Evolutionary conservation across 2,797 vertebrate genomes (phyloP).

Genomic region (Anguilla anguilla): DNA sequence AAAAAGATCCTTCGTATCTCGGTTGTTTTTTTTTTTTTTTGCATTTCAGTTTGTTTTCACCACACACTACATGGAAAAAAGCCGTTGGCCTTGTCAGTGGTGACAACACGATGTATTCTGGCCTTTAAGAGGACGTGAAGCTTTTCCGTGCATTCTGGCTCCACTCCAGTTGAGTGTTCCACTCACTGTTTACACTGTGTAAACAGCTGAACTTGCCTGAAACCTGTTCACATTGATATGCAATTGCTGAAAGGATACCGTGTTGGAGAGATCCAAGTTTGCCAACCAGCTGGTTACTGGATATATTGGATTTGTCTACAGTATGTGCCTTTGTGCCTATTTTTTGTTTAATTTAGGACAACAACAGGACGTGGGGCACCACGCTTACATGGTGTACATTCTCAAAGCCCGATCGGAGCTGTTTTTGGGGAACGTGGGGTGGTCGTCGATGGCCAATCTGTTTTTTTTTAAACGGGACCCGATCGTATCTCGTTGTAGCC

Average conservation of each 20-base stretch:
- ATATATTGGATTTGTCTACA: slow-evolving; percentile 57
- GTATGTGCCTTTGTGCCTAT: slow-evolving; percentile 41
- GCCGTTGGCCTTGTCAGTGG: slow-evolving; percentile 18
- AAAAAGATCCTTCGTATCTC: slow-evolving; percentile 45
- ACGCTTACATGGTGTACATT: slow-evolving; percentile 41
- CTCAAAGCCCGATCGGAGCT: slow-evolving; percentile 30
- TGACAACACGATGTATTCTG: slow-evolving; percentile 28
- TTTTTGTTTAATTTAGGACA: slow-evolving; percentile 29
- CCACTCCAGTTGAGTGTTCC: slow-evolving; percentile 38
- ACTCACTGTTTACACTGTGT: slow-evolving; percentile 12
- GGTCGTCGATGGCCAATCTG: slow-evolving; percentile 13
- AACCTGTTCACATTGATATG: background rate
- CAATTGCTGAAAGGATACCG: background rate
- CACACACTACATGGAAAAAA: slow-evolving; percentile 6
- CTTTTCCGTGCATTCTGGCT: slow-evolving; percentile 48
- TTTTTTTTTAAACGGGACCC: background rate
- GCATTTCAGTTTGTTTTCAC: slow-evolving; percentile 1
- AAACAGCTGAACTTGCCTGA: background rate
- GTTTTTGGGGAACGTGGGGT: slow-evolving; percentile 34
- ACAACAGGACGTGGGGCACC: slow-evolving; percentile 43
- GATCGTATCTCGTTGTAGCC: slow-evolving; percentile 27
- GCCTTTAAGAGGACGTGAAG: slow-evolving; percentile 22
- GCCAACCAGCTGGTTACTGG: slow-evolving; percentile 83
- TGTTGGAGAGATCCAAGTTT: slow-evolving; percentile 55
- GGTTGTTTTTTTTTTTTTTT: background rate